Evolutionary conservation across 2,888 invertebrate genomes (phyloP).

Genomic region (Notodonta ziczac): DNA sequence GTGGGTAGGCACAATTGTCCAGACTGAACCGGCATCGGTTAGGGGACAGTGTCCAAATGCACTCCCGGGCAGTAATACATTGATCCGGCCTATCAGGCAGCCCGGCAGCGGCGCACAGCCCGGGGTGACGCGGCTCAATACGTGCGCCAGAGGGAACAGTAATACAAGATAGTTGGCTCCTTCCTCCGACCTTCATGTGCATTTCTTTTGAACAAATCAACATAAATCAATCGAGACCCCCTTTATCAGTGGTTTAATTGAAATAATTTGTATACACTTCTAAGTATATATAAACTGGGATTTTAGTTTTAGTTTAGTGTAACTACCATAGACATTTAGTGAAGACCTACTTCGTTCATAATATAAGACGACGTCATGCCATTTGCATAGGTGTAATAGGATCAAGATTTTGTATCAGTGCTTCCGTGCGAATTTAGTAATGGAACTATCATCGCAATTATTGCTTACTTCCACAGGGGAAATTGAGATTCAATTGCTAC

Average conservation of each 20-base stretch:
- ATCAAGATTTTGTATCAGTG: background rate
- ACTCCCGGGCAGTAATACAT: conserved; percentile 31
- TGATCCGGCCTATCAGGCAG: conserved; percentile 15
- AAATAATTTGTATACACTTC: background rate
- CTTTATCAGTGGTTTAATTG: too few species aligned
- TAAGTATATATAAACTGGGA: too few species aligned
- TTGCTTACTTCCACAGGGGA: background rate
- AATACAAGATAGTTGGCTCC: conserved; percentile 6
- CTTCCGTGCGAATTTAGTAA: background rate
- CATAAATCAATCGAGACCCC: background rate
- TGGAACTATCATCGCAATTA: background rate
- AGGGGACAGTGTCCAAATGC: conserved; percentile 9
- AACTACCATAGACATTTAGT: too few species aligned
- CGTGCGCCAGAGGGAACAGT: conserved; percentile 10
- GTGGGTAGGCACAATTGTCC: too few species aligned
- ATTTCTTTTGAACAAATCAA: background rate
- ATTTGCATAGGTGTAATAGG: too few species aligned
- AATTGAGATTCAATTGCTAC: background rate
- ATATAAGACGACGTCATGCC: too few species aligned
- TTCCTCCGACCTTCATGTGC: background rate
- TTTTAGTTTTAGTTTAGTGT: too few species aligned
- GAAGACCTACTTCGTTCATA: too few species aligned
- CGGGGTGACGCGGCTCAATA: too few species aligned
- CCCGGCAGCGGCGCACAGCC: background rate
- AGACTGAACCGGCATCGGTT: background rate